Percentiles rank a stretch among this genome's conserved stretches.
Evolutionary conservation across 2,797 vertebrate genomes (phyloP).

Genomic region (Holocentrus rufus): DNA sequence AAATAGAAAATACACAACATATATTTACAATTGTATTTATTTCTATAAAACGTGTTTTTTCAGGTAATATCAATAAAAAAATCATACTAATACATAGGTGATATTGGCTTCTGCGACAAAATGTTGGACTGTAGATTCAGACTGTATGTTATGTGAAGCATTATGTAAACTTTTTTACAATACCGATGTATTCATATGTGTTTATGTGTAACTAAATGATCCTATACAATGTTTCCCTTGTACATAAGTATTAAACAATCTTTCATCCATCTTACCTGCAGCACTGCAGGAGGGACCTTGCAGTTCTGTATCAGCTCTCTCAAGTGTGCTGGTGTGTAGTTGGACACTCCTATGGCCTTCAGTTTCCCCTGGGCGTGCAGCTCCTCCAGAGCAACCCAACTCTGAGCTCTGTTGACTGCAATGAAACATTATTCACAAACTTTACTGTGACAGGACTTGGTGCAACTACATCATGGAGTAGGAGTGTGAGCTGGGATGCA

Average conservation of each 20-base stretch:
- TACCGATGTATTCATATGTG: no score
- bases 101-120: no score
- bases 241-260: not conserved
- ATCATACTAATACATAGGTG: no score
- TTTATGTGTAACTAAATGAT: not conserved
- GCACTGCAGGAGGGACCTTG: constrained; percentile 79
- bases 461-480: not conserved
- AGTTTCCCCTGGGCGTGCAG: constrained; percentile 80
- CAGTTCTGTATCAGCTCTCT: constrained; percentile 78
- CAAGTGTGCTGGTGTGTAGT: constrained; percentile 84
- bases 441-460: not conserved
- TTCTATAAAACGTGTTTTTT: no score
- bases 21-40: no score
- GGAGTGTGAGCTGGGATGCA: constrained; percentile 4
- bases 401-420: constrained; percentile 75
- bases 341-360: constrained; percentile 85
- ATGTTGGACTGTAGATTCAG: no score
- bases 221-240: not conserved
- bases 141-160: no score
- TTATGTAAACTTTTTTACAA: no score
- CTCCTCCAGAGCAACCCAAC: constrained; percentile 83
- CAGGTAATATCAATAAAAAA: no score
- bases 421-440: constrained; percentile 33
- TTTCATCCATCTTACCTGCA: constrained; percentile 65
- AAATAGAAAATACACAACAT: no score